phyloP scores from a whole-genome alignment of 1,140 invertebrate genomes.

The Apis florea region DNA sequence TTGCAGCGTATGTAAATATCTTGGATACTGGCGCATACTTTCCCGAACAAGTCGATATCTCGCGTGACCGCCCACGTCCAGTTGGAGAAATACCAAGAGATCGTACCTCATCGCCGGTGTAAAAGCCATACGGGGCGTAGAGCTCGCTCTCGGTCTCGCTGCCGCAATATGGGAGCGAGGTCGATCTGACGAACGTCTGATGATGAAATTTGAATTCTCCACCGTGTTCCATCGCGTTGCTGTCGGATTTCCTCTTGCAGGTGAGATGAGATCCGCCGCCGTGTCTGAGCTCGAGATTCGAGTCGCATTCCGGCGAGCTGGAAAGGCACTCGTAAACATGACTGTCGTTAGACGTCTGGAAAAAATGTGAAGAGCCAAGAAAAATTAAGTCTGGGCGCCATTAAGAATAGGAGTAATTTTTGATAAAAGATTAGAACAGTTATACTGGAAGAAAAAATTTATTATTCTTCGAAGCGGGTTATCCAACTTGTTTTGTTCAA shows the following conservation, averaged over 20 bases:
- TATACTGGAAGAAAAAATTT: too few species aligned
- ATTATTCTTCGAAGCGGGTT: too few species aligned
- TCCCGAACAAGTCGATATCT: neutral
- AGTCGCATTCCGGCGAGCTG: constrained; percentile 85
- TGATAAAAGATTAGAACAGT: too few species aligned
- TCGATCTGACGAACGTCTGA: constrained; percentile 79
- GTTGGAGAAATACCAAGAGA: neutral
- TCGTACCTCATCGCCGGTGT: constrained; percentile 79
- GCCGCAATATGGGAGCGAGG: constrained; percentile 88
- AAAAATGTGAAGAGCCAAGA: neutral
- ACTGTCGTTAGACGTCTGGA: constrained; percentile 74
- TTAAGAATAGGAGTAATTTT: too few species aligned
- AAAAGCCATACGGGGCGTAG: constrained; percentile 89
- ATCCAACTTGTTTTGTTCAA: too few species aligned
- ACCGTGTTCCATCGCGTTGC: constrained; percentile 77
- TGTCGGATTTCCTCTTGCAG: constrained; percentile 79
- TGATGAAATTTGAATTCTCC: constrained; percentile 77
- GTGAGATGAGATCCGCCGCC: constrained; percentile 58
- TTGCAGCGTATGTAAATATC: neutral
- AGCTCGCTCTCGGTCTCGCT: constrained; percentile 91
- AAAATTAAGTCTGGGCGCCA: neutral
- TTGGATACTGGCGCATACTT: neutral
- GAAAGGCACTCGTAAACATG: constrained; percentile 85
- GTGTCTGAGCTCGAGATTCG: constrained; percentile 76
- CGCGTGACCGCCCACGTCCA: neutral